Conservation (phyloP, 2,113 vertebrate genomes). For the Hippocampus mohnikei region DNA sequence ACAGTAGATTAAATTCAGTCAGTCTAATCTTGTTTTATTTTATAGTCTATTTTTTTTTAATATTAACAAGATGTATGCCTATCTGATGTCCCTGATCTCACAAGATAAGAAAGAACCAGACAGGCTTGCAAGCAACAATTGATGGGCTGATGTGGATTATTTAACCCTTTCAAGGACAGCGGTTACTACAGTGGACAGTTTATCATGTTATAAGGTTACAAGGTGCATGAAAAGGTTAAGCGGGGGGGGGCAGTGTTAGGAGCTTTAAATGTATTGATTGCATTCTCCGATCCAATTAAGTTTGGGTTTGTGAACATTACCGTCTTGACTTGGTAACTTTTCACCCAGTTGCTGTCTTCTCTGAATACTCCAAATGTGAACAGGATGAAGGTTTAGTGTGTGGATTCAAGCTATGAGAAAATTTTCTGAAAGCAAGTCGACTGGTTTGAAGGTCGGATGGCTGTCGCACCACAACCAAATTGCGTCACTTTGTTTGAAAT, state of each 20-base stretch:
- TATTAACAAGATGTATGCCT: conserved; percentile 25
- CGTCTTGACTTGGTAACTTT: conserved; percentile 34
- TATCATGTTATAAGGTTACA: neutral
- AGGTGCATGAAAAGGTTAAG: conserved; percentile 17
- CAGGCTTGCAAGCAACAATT: conserved; percentile 16
- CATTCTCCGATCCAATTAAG: conserved; percentile 20
- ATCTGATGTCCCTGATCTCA: conserved; percentile 24
- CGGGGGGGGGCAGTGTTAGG: conserved; percentile 14
- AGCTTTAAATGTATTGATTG: conserved; percentile 13
- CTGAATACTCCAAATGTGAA: neutral
- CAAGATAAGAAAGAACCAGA: conserved; percentile 21
- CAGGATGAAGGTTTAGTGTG: neutral
- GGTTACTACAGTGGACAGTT: too few relatives aligned
- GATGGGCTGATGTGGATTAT: conserved; percentile 29
- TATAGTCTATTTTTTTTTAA: too few relatives aligned
- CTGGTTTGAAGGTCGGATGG: neutral
- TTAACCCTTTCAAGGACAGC: neutral
- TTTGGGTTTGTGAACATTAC: conserved; percentile 5
- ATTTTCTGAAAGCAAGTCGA: too few relatives aligned
- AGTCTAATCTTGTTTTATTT: conserved; percentile 31
- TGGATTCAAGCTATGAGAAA: neutral
- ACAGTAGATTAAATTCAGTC: conserved; percentile 54
- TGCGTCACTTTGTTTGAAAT: neutral
- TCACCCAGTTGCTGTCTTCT: conserved; percentile 16
- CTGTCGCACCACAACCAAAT: neutral